Evolutionary conservation across 1,140 invertebrate species (phyloP), one percentile per base, ranked within the genome.

Genomic region (Scaptomyza pallida): DNA sequence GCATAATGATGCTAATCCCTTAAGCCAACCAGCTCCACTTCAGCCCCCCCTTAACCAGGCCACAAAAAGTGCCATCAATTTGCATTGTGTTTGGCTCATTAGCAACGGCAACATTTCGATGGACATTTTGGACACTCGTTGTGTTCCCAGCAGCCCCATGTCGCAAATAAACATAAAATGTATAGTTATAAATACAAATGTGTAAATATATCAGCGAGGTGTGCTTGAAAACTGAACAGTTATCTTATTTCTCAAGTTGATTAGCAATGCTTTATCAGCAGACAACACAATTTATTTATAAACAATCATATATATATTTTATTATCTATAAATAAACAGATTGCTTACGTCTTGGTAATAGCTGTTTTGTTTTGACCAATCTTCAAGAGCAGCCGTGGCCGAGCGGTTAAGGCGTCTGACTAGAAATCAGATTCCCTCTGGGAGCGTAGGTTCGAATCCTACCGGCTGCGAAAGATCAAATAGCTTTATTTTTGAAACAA

Each of bases 391-490:
- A 95, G 95, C 94, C 94, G 94, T 95, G 95, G 95, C 95, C 94
- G 94, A 95, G 94, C 94, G 95, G 95, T 95, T 95, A 95, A 95
- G 95, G 95, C 95, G 95, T 95, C 94, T 95, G 94, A 95, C 94
- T 95, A 94, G 94, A 95, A 95, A 95, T 95, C 94, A 95, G 95
- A 95, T 95, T 95, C 94, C 95, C 94, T 95, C 94, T 95, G 94
- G 94, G 95, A 95, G 95, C 95, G 94, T 95, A 95, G 95, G 94
- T 95, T 95, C 95, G 95, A 95, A 95, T 95, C 95, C 95, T 95
- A 95, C 94, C 94, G 94, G 93, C 95, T 95, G 95, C 95, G 94
- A 56, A 3, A 16, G 4, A 19, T 3, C 12, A 5, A 0, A 5
- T n/a, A 12, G 12, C 6, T n/a, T 51, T 45, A 26, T 21, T 30